Percentiles rank a stretch among this genome's conserved stretches.
Conservation (phyloP, 2,888 invertebrate species). For the Pseudococcus viburni region DNA sequence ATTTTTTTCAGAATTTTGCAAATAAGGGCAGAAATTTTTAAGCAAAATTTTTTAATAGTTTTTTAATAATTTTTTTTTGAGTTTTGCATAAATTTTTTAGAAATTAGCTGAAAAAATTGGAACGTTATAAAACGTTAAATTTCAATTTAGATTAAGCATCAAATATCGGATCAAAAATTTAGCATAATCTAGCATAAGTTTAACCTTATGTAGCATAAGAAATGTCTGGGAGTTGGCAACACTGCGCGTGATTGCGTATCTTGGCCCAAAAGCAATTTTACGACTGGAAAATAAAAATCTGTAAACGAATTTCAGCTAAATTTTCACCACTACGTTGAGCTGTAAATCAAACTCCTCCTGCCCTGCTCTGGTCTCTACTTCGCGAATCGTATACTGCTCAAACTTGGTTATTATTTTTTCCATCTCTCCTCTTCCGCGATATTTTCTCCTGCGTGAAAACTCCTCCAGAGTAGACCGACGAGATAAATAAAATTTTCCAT, state of each 20-base stretch:
- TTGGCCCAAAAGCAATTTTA: neutral
- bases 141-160: no score
- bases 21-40: no score
- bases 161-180: no score
- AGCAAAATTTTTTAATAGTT: no score
- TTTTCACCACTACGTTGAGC: neutral
- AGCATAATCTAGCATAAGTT: no score
- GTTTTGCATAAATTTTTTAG: no score
- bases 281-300: neutral
- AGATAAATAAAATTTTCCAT: constrained; percentile 36
- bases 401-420: constrained; percentile 4
- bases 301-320: constrained; percentile 39
- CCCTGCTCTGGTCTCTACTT: neutral
- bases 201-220: neutral
- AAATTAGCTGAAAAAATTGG: no score
- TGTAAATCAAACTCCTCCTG: neutral
- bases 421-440: neutral
- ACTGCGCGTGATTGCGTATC: neutral
- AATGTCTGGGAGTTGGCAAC: neutral
- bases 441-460: neutral
- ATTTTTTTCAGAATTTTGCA: no score
- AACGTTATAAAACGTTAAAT: no score
- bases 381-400: neutral
- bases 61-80: no score
- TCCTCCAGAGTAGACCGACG: neutral